These are phyloP conservation scores for Xylophagus ater DNA, from an alignment of 2,888 invertebrate species.

Conservation along the genomic window DNA sequence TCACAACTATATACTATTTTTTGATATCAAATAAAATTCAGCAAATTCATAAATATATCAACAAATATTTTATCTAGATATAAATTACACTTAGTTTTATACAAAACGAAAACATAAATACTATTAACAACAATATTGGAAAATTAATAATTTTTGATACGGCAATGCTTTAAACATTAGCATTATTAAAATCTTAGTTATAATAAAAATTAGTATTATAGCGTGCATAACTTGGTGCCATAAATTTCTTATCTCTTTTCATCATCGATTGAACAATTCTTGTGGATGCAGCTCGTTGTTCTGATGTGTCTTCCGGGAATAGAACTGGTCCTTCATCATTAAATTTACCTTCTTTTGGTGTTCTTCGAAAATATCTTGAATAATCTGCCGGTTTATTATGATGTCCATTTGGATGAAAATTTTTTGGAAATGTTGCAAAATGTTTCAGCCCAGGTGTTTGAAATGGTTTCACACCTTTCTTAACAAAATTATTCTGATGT, in stretches of 20 bases:
- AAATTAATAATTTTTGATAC: too few species aligned
- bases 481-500: background rate
- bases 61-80: too few species aligned
- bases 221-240: constrained; percentile 32
- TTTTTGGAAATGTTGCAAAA: constrained; percentile 28
- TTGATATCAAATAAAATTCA: too few species aligned
- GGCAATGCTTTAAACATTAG: too few species aligned
- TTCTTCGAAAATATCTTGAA: constrained; percentile 29
- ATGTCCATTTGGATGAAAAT: constrained; percentile 17
- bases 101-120: too few species aligned
- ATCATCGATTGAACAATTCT: constrained; percentile 34
- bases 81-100: too few species aligned
- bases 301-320: constrained; percentile 19
- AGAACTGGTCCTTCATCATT: constrained; percentile 18
- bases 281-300: constrained; percentile 31
- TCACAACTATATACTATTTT: too few species aligned
- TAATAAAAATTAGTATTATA: constrained; percentile 14
- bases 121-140: too few species aligned
- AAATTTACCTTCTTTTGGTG: constrained; percentile 13
- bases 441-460: constrained; percentile 43
- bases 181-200: background rate
- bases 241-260: constrained; percentile 30
- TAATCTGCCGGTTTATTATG: constrained; percentile 24
- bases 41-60: too few species aligned
- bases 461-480: constrained; percentile 22